A percentile compares a stretch with the other conserved stretches of the same genome.
Conservation (phyloP, 2,797 vertebrate genomes). For the Centropyge bicolor region DNA sequence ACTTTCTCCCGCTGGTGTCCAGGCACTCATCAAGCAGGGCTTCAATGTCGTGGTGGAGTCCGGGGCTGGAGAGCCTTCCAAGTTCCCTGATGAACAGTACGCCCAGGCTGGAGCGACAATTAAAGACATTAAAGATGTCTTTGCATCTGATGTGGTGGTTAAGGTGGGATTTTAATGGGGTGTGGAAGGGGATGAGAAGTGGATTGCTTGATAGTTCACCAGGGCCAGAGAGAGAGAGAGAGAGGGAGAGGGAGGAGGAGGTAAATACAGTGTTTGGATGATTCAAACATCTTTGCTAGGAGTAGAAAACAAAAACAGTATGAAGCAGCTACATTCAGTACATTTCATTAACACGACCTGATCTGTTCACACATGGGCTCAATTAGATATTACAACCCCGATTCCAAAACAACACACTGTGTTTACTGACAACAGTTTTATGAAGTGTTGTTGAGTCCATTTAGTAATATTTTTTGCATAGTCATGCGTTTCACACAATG, state of each 20-base stretch:
- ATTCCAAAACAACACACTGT: too few species aligned
- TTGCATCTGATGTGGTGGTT: constrained; percentile 85
- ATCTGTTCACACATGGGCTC: too few species aligned
- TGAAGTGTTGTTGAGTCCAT: too few species aligned
- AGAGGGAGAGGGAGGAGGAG: neutral
- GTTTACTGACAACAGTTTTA: too few species aligned
- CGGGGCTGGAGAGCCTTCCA: constrained; percentile 84
- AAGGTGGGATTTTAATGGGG: constrained; percentile 75
- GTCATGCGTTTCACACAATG: too few species aligned
- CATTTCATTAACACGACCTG: too few species aligned
- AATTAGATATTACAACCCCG: too few species aligned
- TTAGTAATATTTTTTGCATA: too few species aligned
- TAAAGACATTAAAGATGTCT: constrained; percentile 79
- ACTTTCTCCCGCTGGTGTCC: constrained; percentile 81
- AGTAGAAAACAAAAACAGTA: neutral
- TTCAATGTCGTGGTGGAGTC: constrained; percentile 86
- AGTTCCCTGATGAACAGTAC: constrained; percentile 86
- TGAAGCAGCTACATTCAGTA: too few species aligned
- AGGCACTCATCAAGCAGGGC: constrained; percentile 86
- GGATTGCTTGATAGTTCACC: neutral
- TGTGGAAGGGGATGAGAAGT: neutral
- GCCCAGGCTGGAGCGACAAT: constrained; percentile 78
- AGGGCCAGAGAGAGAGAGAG: neutral
- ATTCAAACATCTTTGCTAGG: neutral
- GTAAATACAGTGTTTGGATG: neutral